Evolutionary conservation across 2,797 vertebrate species (phyloP).

Genomic region (Loris lydekkerianus): DNA sequence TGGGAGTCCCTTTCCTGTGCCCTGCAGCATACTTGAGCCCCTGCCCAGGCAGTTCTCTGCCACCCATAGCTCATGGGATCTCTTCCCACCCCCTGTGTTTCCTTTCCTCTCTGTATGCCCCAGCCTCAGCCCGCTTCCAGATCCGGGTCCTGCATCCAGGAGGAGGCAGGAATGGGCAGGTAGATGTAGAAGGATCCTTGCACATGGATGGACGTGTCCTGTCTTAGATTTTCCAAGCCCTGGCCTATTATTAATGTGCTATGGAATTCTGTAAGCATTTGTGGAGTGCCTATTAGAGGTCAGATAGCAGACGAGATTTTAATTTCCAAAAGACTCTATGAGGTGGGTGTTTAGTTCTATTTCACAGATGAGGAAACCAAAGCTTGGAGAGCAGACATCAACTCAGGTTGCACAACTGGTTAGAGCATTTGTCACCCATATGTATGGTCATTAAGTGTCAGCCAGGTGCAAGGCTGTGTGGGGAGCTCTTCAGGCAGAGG

Average conservation of each 20-base stretch:
- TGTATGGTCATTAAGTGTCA: too few species aligned
- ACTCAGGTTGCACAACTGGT: neutral
- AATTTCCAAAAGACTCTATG: neutral
- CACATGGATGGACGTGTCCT: accelerated
- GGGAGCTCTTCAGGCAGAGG: neutral
- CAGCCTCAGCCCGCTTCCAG: neutral
- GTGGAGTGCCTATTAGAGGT: accelerated
- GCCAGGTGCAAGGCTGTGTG: neutral
- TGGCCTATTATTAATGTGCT: neutral
- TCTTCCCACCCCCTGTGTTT: too few species aligned
- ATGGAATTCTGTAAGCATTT: accelerated
- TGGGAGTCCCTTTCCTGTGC: neutral
- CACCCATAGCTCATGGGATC: accelerated
- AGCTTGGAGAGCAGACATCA: accelerated
- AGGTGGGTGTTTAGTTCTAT: neutral
- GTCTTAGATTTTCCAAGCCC: accelerated
- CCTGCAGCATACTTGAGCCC: neutral
- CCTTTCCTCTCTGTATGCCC: neutral
- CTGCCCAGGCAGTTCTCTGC: too few species aligned
- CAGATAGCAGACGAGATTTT: neutral
- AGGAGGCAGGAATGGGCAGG: neutral
- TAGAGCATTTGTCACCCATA: neutral
- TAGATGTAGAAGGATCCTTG: accelerated
- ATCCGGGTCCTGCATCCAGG: neutral
- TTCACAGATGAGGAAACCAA: neutral